Evolutionary conservation across 2,797 vertebrate species (phyloP).

Genomic region (Pelobates cultripes): DNA sequence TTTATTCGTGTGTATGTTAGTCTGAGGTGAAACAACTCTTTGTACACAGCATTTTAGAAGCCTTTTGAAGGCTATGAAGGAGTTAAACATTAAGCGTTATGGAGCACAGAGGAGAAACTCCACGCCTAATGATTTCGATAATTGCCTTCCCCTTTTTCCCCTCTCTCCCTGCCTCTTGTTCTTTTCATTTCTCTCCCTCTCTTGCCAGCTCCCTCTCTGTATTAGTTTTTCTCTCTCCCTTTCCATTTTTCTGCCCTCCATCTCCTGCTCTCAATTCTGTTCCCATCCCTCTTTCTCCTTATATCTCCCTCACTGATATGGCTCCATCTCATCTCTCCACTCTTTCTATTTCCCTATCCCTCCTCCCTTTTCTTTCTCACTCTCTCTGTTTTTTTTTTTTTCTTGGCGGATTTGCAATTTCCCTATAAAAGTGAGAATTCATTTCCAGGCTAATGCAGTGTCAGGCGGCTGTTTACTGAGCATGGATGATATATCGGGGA

Average conservation of each 20-base stretch:
- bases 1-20: background rate
- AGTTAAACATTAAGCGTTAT: slow-evolving; percentile 54
- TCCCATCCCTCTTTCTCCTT: background rate
- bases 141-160: slow-evolving; percentile 52
- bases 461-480: slow-evolving; percentile 97
- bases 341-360: slow-evolving; percentile 20
- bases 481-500: slow-evolving; percentile 98
- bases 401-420: slow-evolving; percentile 92
- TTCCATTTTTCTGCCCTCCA: slow-evolving; percentile 5
- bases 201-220: slow-evolving; percentile 5
- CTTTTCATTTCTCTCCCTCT: slow-evolving; percentile 15
- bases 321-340: slow-evolving; percentile 15
- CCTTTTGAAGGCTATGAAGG: slow-evolving; percentile 18
- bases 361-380: slow-evolving; percentile 25
- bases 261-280: background rate
- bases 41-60: background rate
- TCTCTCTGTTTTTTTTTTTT: slow-evolving; percentile 66
- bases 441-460: slow-evolving; percentile 99
- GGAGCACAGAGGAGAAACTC: slow-evolving; percentile 50
- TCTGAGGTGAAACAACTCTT: slow-evolving; percentile 5
- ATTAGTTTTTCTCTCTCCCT: background rate
- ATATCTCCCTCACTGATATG: slow-evolving; percentile 24
- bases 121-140: slow-evolving; percentile 57
- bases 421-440: slow-evolving; percentile 98
- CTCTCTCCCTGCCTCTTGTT: slow-evolving; percentile 9